Percentiles rank a stretch among this genome's conserved stretches.
These are phyloP conservation scores for Anarrhichthys ocellatus DNA, from an alignment of 2,113 vertebrate species.

Conservation along the genomic window DNA sequence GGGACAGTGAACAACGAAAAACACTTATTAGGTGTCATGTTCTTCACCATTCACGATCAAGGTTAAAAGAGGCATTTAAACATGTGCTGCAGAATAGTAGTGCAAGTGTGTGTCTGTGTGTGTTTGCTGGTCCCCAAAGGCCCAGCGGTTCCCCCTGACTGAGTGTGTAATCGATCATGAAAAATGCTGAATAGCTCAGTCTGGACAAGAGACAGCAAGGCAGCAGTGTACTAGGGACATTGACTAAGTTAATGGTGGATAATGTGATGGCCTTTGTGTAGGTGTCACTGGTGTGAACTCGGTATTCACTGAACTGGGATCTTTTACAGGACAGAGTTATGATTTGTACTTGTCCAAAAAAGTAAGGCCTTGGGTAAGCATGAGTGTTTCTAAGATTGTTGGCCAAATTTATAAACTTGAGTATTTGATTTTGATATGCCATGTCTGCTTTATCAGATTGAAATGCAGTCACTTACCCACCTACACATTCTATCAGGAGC, in stretches of 20 bases:
- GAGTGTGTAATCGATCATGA: slow-evolving; percentile 79
- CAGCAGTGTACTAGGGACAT: slow-evolving; percentile 69
- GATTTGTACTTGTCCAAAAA: slow-evolving; percentile 29
- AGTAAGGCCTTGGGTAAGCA: background rate
- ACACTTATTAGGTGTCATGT: slow-evolving; percentile 76
- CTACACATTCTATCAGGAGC: background rate
- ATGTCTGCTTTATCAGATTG: background rate
- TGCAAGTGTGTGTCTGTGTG: slow-evolving; percentile 39
- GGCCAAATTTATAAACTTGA: background rate
- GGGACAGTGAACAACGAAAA: slow-evolving; percentile 76
- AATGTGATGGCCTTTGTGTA: slow-evolving; percentile 52
- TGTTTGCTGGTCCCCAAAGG: slow-evolving; percentile 53
- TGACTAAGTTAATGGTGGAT: slow-evolving; percentile 76
- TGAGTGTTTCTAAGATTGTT: background rate
- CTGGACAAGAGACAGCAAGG: slow-evolving; percentile 63
- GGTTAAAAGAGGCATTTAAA: slow-evolving; percentile 76
- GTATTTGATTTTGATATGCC: background rate
- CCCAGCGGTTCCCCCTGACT: slow-evolving; percentile 71
- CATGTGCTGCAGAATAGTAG: slow-evolving; percentile 55
- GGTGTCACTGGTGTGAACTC: slow-evolving; percentile 53
- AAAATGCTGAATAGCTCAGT: slow-evolving; percentile 79
- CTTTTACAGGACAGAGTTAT: slow-evolving; percentile 27
- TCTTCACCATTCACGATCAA: slow-evolving; percentile 75
- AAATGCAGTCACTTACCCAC: background rate
- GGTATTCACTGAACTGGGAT: background rate